Percentiles rank a stretch among this genome's conserved stretches.
These are phyloP conservation scores for Papilio demoleus DNA, from an alignment of 2,888 invertebrate species.

Conservation along the genomic window DNA sequence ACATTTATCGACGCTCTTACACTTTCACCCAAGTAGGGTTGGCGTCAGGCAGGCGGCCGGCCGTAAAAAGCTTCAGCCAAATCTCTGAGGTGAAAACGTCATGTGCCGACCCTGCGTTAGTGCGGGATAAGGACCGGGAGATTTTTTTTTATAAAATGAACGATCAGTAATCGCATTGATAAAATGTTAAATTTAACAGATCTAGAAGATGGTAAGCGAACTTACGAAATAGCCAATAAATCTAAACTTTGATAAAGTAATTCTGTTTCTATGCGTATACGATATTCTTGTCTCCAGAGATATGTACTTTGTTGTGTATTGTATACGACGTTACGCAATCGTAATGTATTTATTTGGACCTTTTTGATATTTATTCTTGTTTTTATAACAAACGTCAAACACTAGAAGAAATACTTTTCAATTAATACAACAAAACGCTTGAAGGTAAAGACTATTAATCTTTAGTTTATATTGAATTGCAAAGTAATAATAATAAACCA, in stretches of 20 bases:
- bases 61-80: too few relatives aligned
- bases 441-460: background rate
- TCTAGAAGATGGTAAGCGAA: conserved; percentile 70
- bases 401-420: conserved; percentile 44
- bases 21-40: too few relatives aligned
- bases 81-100: too few relatives aligned
- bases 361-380: conserved; percentile 55
- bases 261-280: conserved; percentile 73
- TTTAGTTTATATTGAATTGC: background rate
- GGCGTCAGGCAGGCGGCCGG: too few relatives aligned
- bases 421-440: background rate
- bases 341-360: conserved; percentile 64
- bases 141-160: conserved; percentile 65
- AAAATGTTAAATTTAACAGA: conserved; percentile 79
- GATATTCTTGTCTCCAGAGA: conserved; percentile 71
- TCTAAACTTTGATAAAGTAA: conserved; percentile 79
- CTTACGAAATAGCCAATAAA: conserved; percentile 77
- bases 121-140: too few relatives aligned
- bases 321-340: conserved; percentile 65
- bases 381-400: conserved; percentile 52
- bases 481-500: too few relatives aligned
- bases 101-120: too few relatives aligned
- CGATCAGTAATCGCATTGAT: conserved; percentile 68
- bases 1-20: too few relatives aligned
- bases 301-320: conserved; percentile 70